Evolutionary conservation across 1,140 invertebrate genomes (phyloP).

Genomic region (Lineus longissimus): DNA sequence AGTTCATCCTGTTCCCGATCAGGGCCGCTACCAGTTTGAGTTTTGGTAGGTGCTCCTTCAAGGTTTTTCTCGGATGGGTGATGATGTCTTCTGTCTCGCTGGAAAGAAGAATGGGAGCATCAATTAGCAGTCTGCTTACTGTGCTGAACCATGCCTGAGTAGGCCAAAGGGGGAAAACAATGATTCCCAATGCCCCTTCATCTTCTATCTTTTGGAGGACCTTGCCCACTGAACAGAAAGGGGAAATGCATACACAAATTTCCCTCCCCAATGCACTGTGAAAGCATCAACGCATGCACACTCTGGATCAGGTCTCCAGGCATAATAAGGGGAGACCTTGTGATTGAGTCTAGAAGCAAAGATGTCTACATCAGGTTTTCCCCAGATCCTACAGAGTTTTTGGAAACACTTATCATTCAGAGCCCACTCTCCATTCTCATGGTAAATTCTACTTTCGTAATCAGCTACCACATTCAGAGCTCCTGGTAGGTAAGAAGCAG

Average conservation of each 20-base stretch:
- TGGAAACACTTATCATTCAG: conserved; percentile 12
- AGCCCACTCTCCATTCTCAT: conserved; percentile 20
- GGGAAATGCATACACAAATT: neutral
- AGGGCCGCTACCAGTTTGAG: too few relatives aligned
- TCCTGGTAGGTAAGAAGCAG: conserved; percentile 20
- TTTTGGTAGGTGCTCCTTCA: too few relatives aligned
- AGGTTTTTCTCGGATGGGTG: too few relatives aligned
- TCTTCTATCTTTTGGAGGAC: neutral
- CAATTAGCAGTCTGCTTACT: neutral
- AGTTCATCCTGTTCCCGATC: too few relatives aligned
- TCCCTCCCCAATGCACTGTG: neutral
- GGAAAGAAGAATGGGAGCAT: neutral
- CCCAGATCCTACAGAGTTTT: neutral
- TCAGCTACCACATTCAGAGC: conserved; percentile 22
- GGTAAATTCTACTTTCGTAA: conserved; percentile 12
- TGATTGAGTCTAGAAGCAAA: conserved; percentile 24
- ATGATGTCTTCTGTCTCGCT: too few relatives aligned
- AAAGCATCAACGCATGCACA: neutral
- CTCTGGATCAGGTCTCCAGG: conserved; percentile 13
- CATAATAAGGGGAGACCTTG: conserved; percentile 15
- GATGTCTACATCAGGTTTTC: conserved; percentile 15
- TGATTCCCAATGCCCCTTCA: neutral
- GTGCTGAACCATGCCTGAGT: neutral
- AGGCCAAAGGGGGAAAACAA: neutral
- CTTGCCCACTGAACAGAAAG: neutral